Percentiles rank a stretch among this genome's conserved stretches.
Conservation (phyloP, 1,140 invertebrate species). For the Drosophila varians region DNA sequence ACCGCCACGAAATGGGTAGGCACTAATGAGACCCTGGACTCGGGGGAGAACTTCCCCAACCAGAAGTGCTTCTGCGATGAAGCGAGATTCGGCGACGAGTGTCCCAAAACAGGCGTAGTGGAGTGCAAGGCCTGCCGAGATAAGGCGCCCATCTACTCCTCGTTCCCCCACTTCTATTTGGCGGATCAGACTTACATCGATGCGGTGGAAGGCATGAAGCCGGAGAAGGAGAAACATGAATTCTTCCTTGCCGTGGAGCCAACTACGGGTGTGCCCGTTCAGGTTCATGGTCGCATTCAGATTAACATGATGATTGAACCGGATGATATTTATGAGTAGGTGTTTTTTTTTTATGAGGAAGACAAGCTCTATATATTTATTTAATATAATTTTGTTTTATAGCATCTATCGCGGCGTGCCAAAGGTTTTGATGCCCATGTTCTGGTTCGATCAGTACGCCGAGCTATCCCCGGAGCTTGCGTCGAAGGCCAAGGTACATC, state of each 20-base stretch:
- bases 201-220: slow-evolving; percentile 88
- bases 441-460: slow-evolving; percentile 90
- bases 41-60: slow-evolving; percentile 87
- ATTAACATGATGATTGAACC: slow-evolving; percentile 89
- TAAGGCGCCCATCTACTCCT: slow-evolving; percentile 91
- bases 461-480: slow-evolving; percentile 86
- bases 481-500: slow-evolving; percentile 84
- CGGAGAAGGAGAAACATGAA: slow-evolving; percentile 88
- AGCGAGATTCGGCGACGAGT: slow-evolving; percentile 66
- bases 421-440: slow-evolving; percentile 86
- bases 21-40: slow-evolving; percentile 87
- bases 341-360: too few relatives aligned
- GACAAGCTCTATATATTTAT: too few relatives aligned
- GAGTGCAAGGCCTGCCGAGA: slow-evolving; percentile 89
- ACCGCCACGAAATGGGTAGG: slow-evolving; percentile 86
- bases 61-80: slow-evolving; percentile 85
- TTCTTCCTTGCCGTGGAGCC: slow-evolving; percentile 90
- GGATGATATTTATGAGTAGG: slow-evolving; percentile 85
- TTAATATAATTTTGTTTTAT: slow-evolving; percentile 19
- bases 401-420: slow-evolving; percentile 85
- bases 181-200: slow-evolving; percentile 88
- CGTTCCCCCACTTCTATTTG: slow-evolving; percentile 94
- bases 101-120: slow-evolving; percentile 85
- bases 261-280: slow-evolving; percentile 88
- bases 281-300: slow-evolving; percentile 88